A percentile compares a stretch with the other conserved stretches of the same genome.
Conservation (phyloP, 2,888 invertebrate genomes). For the Acronicta alni region DNA sequence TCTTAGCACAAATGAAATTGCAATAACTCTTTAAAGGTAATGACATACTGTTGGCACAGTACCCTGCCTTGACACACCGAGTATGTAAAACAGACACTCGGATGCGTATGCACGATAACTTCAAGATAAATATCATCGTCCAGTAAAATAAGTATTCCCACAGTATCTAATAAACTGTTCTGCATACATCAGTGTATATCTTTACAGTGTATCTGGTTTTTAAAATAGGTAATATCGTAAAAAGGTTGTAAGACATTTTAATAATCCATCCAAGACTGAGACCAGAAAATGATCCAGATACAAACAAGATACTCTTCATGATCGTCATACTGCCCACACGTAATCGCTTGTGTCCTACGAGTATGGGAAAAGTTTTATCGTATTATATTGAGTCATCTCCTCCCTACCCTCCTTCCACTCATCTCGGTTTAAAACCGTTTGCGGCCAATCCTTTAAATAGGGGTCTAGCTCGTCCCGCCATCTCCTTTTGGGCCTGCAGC, state of each 20-base stretch:
- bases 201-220: conserved; percentile 59
- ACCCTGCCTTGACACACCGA: conserved; percentile 57
- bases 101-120: conserved; percentile 50
- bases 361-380: conserved; percentile 12
- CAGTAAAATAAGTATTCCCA: conserved; percentile 57
- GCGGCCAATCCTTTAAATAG: too few relatives aligned
- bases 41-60: conserved; percentile 42
- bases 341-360: conserved; percentile 1
- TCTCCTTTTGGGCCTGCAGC: too few relatives aligned
- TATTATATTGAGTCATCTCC: conserved; percentile 5
- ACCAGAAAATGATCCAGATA: background rate
- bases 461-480: too few relatives aligned
- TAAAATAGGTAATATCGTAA: conserved; percentile 50
- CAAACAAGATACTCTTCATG: conserved; percentile 4
- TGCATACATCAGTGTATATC: conserved; percentile 61
- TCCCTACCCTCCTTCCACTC: background rate
- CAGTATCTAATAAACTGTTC: conserved; percentile 64
- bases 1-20: conserved; percentile 43
- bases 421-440: too few relatives aligned
- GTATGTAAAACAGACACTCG: conserved; percentile 47
- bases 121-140: conserved; percentile 52
- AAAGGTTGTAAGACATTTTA: conserved; percentile 6
- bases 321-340: background rate
- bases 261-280: conserved; percentile 6
- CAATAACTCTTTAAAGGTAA: conserved; percentile 41